Evolutionary conservation across 2,797 vertebrate genomes (phyloP), one percentile per base, ranked within the genome.

Genomic region (Botia almorhae): DNA sequence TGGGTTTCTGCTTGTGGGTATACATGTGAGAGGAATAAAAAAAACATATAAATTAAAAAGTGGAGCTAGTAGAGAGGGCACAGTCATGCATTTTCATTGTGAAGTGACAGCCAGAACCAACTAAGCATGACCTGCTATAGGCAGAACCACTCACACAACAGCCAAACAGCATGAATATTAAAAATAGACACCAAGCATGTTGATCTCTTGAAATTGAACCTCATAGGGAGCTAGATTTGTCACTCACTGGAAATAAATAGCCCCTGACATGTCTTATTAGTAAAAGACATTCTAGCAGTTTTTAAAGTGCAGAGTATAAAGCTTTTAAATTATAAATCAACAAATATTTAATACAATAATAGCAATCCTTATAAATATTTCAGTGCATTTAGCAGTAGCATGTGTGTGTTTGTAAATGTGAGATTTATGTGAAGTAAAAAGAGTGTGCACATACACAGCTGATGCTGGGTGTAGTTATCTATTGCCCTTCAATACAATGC

Each of bases 341-440:
- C 98, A 96, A 98, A 97, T 98, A 96, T 94, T 97, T 98, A 97
- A 98, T 98, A 96, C 93, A 94, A 94, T 96, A 96, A 96, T 94
- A 96, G 95, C 94, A 93, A 93, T 93, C 93, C 93, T 92, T 89
- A 94, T 98, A 95, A 97, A 98, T 98, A 96, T 97, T 98, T 97
- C 92, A 98, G 93, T 88, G 81, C 90, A 85, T 80, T 14, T 55
- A 73, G 86, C 79, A 80, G 89, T 84, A 83, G 76, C 89, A 13
- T 36, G 63, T 64, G 68, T 65, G 36, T 76, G 60, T 55, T 17
- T 53, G 61, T 67, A 63, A 60, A 19, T 53, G 58, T 36, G 58
- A 11, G 46, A 29, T 8, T 43, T 6, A 39, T 39, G 33, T n/a
- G 48, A 21, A 23, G 67, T 13, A 64, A 13, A 1, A 65, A 39